Base-by-base conservation (phyloP, 1,140 invertebrate species). In the Pseudomyrmex dendroicus region DNA sequence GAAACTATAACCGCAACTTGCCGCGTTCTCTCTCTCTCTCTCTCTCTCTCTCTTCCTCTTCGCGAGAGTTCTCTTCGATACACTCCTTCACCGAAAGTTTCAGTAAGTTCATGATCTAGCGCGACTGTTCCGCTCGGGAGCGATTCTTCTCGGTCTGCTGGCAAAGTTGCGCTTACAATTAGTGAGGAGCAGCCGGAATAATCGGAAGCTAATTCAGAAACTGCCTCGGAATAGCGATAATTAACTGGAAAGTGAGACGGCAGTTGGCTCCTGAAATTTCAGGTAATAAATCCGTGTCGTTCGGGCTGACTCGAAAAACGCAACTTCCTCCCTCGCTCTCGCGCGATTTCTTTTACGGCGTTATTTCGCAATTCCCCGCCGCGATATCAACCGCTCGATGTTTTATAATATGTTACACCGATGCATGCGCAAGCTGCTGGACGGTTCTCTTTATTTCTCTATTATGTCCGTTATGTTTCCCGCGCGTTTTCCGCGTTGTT, bases 31-130 rank as follows among this genome's bases (percentile, higher is more conserved):
- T 35, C 35, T 35, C 4, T 35, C 35, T 35, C 35, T 35, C 35
- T 35, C 35, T 35, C 35, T 35, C 5, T 35, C 35, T 35, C 35
- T 35, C 35, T 35, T 35, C 35, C 35, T 35, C 35, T 35, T 35
- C 35, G 35, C 5, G 35, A 35, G 73, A 80, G 54, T 80, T 80
- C 66, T 80, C 76, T 35, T 35, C 76, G 76, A 80, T 80, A 80
- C 76, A 80, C 76, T 57, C 72, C 68, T 35, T 62, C 59, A 4
- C 22, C 52, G 52, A 83, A 86, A 87, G 73, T 87, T 83, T 86
- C 63, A 35, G 64, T 72, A 86, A 86, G 78, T 87, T 87, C 73
- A 82, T 83, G 80, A 77, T 73, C 84, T 68, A 67, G 63, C 44
- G 70, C 48, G 78, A 73, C 62, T 59, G 74, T 67, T 66, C 22